These are phyloP conservation scores for Pseudococcus viburni DNA, from an alignment of 2,888 invertebrate genomes.

Conservation along the genomic window DNA sequence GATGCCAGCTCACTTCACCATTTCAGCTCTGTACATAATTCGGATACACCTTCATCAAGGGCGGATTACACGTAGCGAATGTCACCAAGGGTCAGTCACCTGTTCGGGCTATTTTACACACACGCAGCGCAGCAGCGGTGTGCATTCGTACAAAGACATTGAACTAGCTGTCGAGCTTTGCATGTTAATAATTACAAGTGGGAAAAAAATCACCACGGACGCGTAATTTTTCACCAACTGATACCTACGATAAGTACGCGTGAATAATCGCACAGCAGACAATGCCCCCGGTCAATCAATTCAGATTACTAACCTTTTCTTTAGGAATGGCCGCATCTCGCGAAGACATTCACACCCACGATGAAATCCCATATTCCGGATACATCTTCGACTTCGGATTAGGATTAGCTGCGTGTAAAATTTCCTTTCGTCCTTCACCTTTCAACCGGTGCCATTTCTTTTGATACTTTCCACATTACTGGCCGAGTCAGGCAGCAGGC, in stretches of 20 bases:
- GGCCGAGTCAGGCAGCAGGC: neutral
- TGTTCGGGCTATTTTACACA: conserved; percentile 28
- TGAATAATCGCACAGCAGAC: conserved; percentile 27
- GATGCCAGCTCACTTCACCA: no score
- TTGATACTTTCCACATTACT: neutral
- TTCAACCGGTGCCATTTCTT: neutral
- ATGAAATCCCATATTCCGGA: neutral
- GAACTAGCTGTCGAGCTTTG: conserved; percentile 53
- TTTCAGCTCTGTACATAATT: neutral
- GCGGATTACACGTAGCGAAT: conserved; percentile 4
- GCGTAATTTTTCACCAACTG: conserved; percentile 30
- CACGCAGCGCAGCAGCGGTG: neutral
- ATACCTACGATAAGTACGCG: conserved; percentile 10
- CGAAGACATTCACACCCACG: neutral
- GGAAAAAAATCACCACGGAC: neutral
- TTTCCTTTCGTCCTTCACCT: conserved; percentile 10
- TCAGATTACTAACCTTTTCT: conserved; percentile 29
- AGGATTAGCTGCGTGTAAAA: no score
- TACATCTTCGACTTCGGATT: neutral
- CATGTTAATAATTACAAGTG: conserved; percentile 46
- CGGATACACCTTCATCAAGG: conserved; percentile 12
- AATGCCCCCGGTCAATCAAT: conserved; percentile 23
- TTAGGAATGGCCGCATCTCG: neutral
- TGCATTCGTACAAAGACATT: conserved; percentile 52
- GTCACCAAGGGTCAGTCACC: conserved; percentile 51